Conservation (phyloP, 2,797 vertebrate species). For the Gymnoscopelus braueri region DNA sequence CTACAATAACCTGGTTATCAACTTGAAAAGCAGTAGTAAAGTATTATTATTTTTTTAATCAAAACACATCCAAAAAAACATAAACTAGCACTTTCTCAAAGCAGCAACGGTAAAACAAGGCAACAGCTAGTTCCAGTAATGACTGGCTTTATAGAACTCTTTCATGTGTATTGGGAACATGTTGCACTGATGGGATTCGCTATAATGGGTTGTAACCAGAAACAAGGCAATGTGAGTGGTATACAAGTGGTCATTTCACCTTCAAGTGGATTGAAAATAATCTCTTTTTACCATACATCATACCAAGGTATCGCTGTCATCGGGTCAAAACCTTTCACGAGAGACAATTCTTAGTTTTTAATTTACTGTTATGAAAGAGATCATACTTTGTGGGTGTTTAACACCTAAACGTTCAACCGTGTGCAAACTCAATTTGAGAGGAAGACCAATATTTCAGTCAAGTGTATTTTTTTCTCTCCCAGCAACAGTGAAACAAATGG, state of each 20-base stretch:
- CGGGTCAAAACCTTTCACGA: too few relatives aligned
- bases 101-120: slow-evolving; percentile 19
- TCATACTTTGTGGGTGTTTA: too few relatives aligned
- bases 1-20: slow-evolving; percentile 32
- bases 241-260: background rate
- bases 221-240: slow-evolving; percentile 15
- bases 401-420: too few relatives aligned
- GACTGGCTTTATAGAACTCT: slow-evolving; percentile 22
- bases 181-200: slow-evolving; percentile 75
- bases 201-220: slow-evolving; percentile 18
- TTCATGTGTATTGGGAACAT: slow-evolving; percentile 36
- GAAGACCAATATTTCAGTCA: too few relatives aligned
- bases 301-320: too few relatives aligned
- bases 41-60: background rate
- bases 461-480: too few relatives aligned
- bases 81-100: slow-evolving; percentile 53
- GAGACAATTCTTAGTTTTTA: too few relatives aligned
- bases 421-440: too few relatives aligned
- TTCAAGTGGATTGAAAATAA: too few relatives aligned
- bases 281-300: too few relatives aligned
- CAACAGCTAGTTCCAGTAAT: slow-evolving; percentile 23
- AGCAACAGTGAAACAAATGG: too few relatives aligned
- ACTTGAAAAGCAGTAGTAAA: slow-evolving; percentile 30
- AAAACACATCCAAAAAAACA: slow-evolving; percentile 23
- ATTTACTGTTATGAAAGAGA: too few relatives aligned